These are phyloP conservation scores for Ichneumoninae sp. DNA, from an alignment of 2,888 invertebrate genomes.

Conservation along the genomic window DNA sequence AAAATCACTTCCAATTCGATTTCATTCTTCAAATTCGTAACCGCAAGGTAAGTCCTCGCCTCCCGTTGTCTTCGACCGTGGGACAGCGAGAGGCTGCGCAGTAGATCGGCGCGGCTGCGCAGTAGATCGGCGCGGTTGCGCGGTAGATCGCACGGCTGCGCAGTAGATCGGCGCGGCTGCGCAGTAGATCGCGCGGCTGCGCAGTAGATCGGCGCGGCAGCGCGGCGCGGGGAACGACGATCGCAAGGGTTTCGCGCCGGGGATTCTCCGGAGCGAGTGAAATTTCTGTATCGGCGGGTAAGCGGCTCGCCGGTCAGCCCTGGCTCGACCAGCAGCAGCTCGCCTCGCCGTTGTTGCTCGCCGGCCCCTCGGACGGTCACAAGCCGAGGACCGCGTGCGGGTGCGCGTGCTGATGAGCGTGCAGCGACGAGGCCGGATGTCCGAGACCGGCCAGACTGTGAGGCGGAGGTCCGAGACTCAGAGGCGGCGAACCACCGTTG, in stretches of 20 bases:
- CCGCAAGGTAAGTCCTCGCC: background rate
- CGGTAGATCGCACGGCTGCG: too few relatives aligned
- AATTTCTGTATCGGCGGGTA: constrained; percentile 22
- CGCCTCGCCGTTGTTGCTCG: constrained; percentile 40
- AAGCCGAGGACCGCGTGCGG: constrained; percentile 76
- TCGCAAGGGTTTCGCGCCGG: constrained; percentile 8
- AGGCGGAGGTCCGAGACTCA: constrained; percentile 70
- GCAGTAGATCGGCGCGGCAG: background rate
- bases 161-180: too few relatives aligned
- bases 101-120: too few relatives aligned
- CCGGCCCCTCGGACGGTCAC: constrained; percentile 72
- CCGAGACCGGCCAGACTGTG: constrained; percentile 67
- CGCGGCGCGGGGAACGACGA: background rate
- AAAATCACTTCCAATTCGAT: background rate
- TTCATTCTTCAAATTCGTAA: background rate
- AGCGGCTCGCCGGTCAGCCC: constrained; percentile 64
- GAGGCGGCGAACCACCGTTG: constrained; percentile 69
- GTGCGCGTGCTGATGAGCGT: constrained; percentile 73
- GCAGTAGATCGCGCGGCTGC: background rate
- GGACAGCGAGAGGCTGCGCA: background rate
- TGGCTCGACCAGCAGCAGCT: constrained; percentile 69
- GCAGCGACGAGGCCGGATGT: constrained; percentile 71
- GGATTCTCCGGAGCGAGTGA: background rate
- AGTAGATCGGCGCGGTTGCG: too few relatives aligned
- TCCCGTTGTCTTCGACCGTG: background rate